These are phyloP conservation scores for Speoplatyrhinus poulsoni DNA, from an alignment of 2,113 vertebrate genomes.

Conservation along the genomic window DNA sequence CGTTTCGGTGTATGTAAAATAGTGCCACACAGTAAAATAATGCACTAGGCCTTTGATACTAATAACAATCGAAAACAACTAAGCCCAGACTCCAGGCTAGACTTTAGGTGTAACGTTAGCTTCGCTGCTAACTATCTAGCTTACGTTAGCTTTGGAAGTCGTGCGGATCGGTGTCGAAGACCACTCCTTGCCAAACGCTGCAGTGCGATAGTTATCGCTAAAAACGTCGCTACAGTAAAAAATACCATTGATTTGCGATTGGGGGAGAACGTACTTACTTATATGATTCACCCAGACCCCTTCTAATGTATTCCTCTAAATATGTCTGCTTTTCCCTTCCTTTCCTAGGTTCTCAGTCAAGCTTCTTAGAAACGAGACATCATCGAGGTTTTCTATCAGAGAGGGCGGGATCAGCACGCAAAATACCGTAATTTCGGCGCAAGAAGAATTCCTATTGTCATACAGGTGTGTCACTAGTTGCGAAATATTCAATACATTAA, in stretches of 20 bases:
- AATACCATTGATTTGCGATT: background rate
- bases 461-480: constrained; percentile 46
- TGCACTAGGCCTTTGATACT: background rate
- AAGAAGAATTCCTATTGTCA: constrained; percentile 12
- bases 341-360: constrained; percentile 62
- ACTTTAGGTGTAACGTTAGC: constrained; percentile 42
- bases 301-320: constrained; percentile 30
- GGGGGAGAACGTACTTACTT: constrained; percentile 48
- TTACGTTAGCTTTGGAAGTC: constrained; percentile 47
- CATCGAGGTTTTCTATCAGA: constrained; percentile 62
- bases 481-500: background rate
- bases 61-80: background rate
- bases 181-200: constrained; percentile 74
- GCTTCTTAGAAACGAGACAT: constrained; percentile 59
- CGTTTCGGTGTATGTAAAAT: fast-evolving
- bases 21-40: too few species aligned
- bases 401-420: constrained; percentile 59
- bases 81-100: too few species aligned
- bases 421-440: constrained; percentile 63
- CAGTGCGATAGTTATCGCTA: constrained; percentile 40
- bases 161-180: constrained; percentile 54
- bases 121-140: constrained; percentile 20
- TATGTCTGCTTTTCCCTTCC: constrained; percentile 42
- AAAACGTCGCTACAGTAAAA: background rate
- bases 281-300: constrained; percentile 14